phyloP scores from a whole-genome alignment of 2,797 vertebrate genomes.

The Hyperoplus lanceolatus region DNA sequence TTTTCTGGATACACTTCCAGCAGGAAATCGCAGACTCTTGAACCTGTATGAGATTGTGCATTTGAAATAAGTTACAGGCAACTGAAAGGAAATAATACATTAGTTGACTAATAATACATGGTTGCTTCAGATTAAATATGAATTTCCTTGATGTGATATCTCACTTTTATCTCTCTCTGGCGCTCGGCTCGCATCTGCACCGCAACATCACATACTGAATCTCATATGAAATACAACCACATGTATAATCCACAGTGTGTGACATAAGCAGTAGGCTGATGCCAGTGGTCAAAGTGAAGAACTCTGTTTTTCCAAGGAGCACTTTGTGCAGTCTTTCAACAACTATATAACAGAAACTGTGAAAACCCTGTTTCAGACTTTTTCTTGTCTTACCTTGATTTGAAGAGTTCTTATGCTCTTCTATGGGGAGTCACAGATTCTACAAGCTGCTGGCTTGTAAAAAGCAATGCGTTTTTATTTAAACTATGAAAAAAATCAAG shows the following conservation, averaged over 20 bases:
- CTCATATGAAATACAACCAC: slow-evolving; percentile 40
- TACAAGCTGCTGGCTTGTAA: not conserved
- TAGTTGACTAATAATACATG: slow-evolving; percentile 63
- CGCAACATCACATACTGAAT: slow-evolving; percentile 37
- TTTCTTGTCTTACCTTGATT: slow-evolving; percentile 11
- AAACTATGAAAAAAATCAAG: too few relatives aligned
- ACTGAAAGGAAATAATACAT: slow-evolving; percentile 58
- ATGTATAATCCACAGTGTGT: slow-evolving; percentile 53
- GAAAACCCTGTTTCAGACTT: slow-evolving; percentile 23
- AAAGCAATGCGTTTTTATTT: not conserved
- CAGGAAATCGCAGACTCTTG: slow-evolving; percentile 44
- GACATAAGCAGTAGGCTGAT: slow-evolving; percentile 11
- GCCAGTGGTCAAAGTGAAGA: slow-evolving; percentile 25
- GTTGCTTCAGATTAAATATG: slow-evolving; percentile 66
- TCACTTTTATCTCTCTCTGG: slow-evolving; percentile 56
- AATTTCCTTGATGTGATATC: slow-evolving; percentile 60
- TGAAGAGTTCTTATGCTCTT: not conserved
- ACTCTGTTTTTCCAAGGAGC: slow-evolving; percentile 31
- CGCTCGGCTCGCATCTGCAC: slow-evolving; percentile 22
- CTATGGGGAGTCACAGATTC: slow-evolving; percentile 7
- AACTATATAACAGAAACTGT: slow-evolving; percentile 25
- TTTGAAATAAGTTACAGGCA: slow-evolving; percentile 37
- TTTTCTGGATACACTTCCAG: slow-evolving; percentile 40
- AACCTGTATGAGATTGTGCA: slow-evolving; percentile 35
- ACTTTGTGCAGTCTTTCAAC: slow-evolving; percentile 36